Evolutionary conservation across 2,113 vertebrate genomes (phyloP).

Genomic region (Chamaea fasciata): DNA sequence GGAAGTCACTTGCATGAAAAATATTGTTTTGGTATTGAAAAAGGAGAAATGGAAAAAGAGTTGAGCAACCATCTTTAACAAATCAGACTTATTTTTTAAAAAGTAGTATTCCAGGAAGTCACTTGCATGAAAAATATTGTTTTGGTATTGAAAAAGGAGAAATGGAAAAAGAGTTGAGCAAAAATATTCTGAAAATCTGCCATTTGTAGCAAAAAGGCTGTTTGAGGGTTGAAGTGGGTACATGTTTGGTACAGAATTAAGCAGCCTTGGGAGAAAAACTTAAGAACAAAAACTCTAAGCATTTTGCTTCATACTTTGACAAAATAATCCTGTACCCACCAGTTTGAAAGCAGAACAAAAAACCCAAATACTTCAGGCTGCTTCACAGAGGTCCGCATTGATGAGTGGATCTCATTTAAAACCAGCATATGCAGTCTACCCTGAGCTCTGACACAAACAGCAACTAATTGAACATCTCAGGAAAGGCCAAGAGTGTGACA

Average conservation of each 20-base stretch:
- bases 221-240: not conserved
- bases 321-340: not conserved
- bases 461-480: not conserved
- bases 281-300: not conserved
- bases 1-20: not conserved
- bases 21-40: not conserved
- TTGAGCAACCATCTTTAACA: too few species aligned
- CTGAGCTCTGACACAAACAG: not conserved
- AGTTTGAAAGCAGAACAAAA: not conserved
- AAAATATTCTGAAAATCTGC: not conserved
- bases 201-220: not conserved
- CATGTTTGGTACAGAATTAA: not conserved
- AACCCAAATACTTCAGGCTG: not conserved
- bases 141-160: not conserved
- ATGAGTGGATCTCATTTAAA: not conserved
- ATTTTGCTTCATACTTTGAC: not conserved
- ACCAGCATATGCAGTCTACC: not conserved
- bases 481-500: not conserved
- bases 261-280: not conserved
- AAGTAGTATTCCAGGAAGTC: not conserved
- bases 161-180: not conserved
- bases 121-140: not conserved
- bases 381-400: not conserved
- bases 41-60: not conserved
- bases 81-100: not conserved